Evolutionary conservation across 2,888 invertebrate genomes (phyloP), one percentile per base, ranked within the genome.

Genomic region (Phalangium opilio): DNA sequence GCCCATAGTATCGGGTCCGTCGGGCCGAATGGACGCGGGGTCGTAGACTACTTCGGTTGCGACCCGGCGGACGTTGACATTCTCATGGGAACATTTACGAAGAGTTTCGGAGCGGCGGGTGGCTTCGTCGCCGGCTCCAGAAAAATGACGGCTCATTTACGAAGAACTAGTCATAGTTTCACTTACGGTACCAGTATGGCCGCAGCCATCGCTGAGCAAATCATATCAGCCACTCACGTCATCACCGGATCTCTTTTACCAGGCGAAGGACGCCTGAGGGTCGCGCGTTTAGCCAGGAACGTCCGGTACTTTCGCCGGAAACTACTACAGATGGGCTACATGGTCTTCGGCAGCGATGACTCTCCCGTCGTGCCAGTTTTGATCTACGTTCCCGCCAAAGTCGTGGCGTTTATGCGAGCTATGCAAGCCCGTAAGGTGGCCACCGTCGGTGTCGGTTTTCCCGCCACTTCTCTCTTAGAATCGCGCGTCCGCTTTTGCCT

Each of bases 401-500:
- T 70, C 50, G 66, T 64, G 67, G 79, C 79, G 56, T 83, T 87
- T 56, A 84, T 90, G 53, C 77, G 93, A 62, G 79, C 79, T 49
- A 74, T 93, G 58, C 76, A 83, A 45, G 75, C 75, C 60, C 74
- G 78, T 55, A 80, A 84, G 56, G 76, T 98, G 52, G 96, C 93
- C 46, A 78, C 82, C 15, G 95, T 96, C 5, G 93, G 93, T 49
- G 96, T 95, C 47, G 95, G 93, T 54, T 96, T 91, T 70, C 96
- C 96, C 46, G 96, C 96, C 49, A 95, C 95, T 43, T 87, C 93
- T 41, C 76, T 96, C 56, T 81, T 84, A 73, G 81, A 83, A 70
- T 85, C 87, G 34, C 76, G 96, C 60, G 86, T 86, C 60, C 74
- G 91, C 59, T 87, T 95, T 69, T 98, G 96, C 64, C 70, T 98